Evolutionary conservation across 2,888 invertebrate species (phyloP), one percentile per base, ranked within the genome.

Genomic region (Seira musarum): DNA sequence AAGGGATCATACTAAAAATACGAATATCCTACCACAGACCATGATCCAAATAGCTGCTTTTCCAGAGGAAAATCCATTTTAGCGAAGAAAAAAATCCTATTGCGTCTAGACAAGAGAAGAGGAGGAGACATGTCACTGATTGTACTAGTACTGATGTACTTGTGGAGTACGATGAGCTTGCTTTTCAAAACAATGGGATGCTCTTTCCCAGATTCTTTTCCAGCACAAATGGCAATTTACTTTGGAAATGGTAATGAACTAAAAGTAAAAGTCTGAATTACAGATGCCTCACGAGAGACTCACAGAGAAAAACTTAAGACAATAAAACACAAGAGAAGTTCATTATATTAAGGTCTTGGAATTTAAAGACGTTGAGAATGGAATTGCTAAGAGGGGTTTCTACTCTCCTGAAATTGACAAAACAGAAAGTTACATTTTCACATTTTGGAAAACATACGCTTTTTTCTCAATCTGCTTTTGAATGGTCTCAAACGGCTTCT

Each of bases 401-500:
- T 25, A 57, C 35, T 61, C 75, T 73, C n/a, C n/a, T n/a, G n/a
- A n/a, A n/a, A n/a, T n/a, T n/a, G n/a, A n/a, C n/a, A n/a, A n/a
- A n/a, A n/a, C n/a, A n/a, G n/a, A n/a, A n/a, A n/a, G n/a, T n/a
- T n/a, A n/a, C n/a, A n/a, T n/a, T n/a, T n/a, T n/a, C n/a, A n/a
- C n/a, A n/a, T n/a, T n/a, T n/a, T n/a, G n/a, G n/a, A n/a, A n/a
- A n/a, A n/a, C n/a, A n/a, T n/a, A n/a, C n/a, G n/a, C n/a, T 63
- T 63, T 57, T 80, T 60, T 82, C 77, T 80, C 72, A 80, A 81
- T 79, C 79, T 84, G 73, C 81, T 82, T 49, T 82, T 82, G 78
- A 83, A 80, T 82, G 82, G 80, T 74, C 80, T 82, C 79, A 84
- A 82, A 82, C 80, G 84, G 78, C 68, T 57, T 71, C n/a, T 24